Conservation (phyloP, 2,797 vertebrate species). For the Leptoclinus maculatus region DNA sequence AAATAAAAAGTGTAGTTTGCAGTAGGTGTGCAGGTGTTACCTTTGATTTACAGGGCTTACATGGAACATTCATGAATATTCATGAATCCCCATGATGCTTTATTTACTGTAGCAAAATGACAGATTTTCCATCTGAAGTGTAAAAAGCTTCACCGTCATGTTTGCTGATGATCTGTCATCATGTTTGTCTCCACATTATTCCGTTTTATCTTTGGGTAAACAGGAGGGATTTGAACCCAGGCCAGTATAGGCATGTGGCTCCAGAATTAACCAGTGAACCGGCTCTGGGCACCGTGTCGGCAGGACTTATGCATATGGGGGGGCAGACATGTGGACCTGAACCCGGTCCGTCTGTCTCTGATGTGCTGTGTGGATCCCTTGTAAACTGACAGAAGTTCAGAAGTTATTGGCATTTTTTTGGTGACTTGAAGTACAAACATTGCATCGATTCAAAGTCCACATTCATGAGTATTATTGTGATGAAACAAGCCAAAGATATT, state of each 20-base stretch:
- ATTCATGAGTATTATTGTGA: constrained; percentile 26
- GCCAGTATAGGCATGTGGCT: constrained; percentile 34
- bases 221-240: constrained; percentile 48
- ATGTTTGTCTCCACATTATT: too few species aligned
- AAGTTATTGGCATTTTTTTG: not conserved
- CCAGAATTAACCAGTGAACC: constrained; percentile 6
- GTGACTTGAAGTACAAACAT: constrained; percentile 30
- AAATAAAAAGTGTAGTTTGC: not conserved
- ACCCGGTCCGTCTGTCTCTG: constrained; percentile 19
- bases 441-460: not conserved
- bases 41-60: constrained; percentile 5
- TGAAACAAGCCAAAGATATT: constrained; percentile 68
- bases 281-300: constrained; percentile 34
- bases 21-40: not conserved
- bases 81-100: not conserved
- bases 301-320: not conserved
- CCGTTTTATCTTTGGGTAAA: too few species aligned
- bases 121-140: not conserved
- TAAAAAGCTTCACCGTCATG: not conserved
- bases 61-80: not conserved
- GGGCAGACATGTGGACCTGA: not conserved
- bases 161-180: constrained; percentile 10
- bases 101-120: not conserved
- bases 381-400: too few species aligned
- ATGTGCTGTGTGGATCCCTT: constrained; percentile 1